Evolutionary conservation across 2,113 vertebrate species (phyloP).

Genomic region (Prietella phreatophila): DNA sequence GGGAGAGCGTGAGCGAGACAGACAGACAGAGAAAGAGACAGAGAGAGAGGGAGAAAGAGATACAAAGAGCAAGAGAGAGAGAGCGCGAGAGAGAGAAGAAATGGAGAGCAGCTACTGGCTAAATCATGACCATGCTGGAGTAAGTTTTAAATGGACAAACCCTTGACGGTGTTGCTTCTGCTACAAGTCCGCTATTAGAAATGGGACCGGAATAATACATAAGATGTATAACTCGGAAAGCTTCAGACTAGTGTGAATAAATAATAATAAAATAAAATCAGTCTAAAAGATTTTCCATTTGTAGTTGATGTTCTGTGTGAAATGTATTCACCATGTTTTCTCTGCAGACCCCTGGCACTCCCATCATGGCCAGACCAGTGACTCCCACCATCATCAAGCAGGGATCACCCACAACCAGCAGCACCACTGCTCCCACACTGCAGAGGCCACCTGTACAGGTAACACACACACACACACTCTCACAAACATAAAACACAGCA

Average conservation of each 20-base stretch:
- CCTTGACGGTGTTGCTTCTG: not conserved
- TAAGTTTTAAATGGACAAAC: not conserved
- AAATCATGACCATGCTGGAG: constrained; percentile 2
- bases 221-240: not conserved
- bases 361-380: constrained; percentile 85
- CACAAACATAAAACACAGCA: not conserved
- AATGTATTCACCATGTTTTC: not conserved
- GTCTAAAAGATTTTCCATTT: not conserved
- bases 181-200: not conserved
- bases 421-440: constrained; percentile 81
- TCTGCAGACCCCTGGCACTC: constrained; percentile 79
- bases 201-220: not conserved
- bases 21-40: no score
- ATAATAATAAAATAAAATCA: not conserved
- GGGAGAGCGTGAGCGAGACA: no score
- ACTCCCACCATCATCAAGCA: constrained; percentile 87
- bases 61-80: no score
- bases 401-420: constrained; percentile 81
- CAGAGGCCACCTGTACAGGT: constrained; percentile 82
- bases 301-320: not conserved
- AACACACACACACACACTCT: not conserved
- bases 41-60: no score
- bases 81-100: not conserved
- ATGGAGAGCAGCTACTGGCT: not conserved
- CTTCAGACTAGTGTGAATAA: not conserved